phyloP scores from a whole-genome alignment of 2,113 vertebrate species.

The Oryzias javanicus region DNA sequence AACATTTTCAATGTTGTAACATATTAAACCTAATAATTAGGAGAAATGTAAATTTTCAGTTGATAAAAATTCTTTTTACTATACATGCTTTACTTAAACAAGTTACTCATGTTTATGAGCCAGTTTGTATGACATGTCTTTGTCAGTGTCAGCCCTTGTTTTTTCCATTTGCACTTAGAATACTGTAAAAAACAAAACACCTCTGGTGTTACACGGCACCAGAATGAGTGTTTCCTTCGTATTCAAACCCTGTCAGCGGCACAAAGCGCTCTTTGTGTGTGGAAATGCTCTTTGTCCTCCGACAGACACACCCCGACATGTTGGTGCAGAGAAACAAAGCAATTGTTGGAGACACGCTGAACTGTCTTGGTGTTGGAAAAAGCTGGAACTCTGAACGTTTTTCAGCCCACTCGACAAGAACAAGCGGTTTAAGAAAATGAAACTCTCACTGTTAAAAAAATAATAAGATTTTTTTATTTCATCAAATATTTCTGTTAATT shows the following conservation, averaged over 20 bases:
- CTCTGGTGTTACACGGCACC: conserved; percentile 1
- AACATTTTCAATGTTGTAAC: too few species aligned
- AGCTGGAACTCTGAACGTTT: conserved; percentile 14
- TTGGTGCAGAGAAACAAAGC: conserved; percentile 15
- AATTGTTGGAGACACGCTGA: conserved; percentile 5
- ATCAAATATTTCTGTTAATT: conserved; percentile 22
- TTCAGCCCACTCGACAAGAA: conserved; percentile 18
- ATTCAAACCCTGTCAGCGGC: background rate
- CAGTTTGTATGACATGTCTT: conserved; percentile 27
- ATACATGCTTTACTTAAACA: conserved; percentile 48
- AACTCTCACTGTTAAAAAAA: conserved; percentile 65
- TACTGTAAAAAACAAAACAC: background rate
- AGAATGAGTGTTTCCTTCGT: conserved; percentile 6
- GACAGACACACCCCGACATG: conserved; percentile 46
- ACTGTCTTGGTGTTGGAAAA: conserved; percentile 1
- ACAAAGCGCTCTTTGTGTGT: conserved; percentile 30
- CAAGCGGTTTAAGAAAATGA: too few species aligned
- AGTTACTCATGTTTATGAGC: conserved; percentile 53
- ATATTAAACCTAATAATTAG: too few species aligned
- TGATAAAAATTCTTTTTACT: conserved; percentile 17
- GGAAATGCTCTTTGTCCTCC: conserved; percentile 12
- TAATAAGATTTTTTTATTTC: conserved; percentile 3
- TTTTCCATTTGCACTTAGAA: background rate
- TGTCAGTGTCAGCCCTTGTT: background rate
- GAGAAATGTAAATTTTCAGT: background rate